phyloP scores from a whole-genome alignment of 2,888 invertebrate species.

The Boloria euphrosyne region DNA sequence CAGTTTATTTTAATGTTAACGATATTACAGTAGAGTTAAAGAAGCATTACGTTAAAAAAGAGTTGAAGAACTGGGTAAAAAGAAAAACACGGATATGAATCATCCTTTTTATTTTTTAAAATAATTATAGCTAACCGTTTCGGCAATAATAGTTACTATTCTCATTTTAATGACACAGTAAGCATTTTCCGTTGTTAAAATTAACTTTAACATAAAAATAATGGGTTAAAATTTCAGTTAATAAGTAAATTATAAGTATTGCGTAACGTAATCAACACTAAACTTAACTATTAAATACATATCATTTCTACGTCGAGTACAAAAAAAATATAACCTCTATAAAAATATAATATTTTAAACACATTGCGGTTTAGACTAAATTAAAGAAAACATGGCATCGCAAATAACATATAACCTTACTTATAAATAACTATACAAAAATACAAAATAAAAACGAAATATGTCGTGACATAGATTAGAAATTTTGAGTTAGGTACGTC shows the following conservation, averaged over 20 bases:
- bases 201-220: slow-evolving; percentile 61
- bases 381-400: slow-evolving; percentile 77
- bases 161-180: slow-evolving; percentile 79
- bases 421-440: slow-evolving; percentile 52
- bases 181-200: slow-evolving; percentile 80
- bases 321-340: slow-evolving; percentile 78
- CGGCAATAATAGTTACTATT: slow-evolving; percentile 81
- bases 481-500: slow-evolving; percentile 36
- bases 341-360: slow-evolving; percentile 78
- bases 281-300: slow-evolving; percentile 71
- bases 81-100: slow-evolving; percentile 70
- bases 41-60: no score
- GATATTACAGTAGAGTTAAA: no score
- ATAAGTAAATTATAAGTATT: slow-evolving; percentile 60
- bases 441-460: slow-evolving; percentile 42
- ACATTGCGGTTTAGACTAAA: slow-evolving; percentile 67
- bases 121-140: slow-evolving; percentile 83
- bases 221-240: slow-evolving; percentile 74
- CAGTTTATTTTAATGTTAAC: no score
- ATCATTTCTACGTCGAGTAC: slow-evolving; percentile 65
- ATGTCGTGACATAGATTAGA: slow-evolving; percentile 33
- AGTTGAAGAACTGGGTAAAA: slow-evolving; percentile 11
- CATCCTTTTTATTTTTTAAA: slow-evolving; percentile 82
- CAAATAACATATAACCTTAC: slow-evolving; percentile 56
- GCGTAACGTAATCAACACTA: slow-evolving; percentile 76